These are phyloP conservation scores for Ascaphus truei DNA, from an alignment of 2,113 vertebrate genomes.

Conservation along the genomic window DNA sequence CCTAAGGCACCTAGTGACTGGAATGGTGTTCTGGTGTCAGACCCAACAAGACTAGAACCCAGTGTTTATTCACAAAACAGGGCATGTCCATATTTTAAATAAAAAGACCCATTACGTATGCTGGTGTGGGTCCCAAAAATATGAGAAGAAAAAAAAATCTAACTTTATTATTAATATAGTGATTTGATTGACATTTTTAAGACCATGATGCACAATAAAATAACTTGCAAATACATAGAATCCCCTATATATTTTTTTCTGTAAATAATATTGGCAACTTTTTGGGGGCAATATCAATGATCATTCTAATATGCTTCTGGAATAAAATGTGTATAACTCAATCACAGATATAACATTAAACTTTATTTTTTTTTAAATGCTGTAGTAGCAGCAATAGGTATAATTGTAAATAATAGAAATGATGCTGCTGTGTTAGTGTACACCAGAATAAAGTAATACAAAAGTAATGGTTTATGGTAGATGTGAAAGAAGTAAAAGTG, in stretches of 20 bases:
- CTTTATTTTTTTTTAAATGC: neutral
- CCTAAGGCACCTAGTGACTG: too few relatives aligned
- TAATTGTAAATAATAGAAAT: constrained; percentile 13
- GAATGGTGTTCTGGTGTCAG: too few relatives aligned
- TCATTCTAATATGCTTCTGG: neutral
- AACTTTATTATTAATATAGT: too few relatives aligned
- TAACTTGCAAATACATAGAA: neutral
- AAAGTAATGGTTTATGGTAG: neutral
- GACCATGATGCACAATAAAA: too few relatives aligned
- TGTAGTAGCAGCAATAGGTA: neutral
- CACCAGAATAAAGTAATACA: neutral
- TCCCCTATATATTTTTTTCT: neutral
- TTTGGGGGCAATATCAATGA: neutral
- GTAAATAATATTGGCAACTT: neutral
- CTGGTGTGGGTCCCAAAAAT: too few relatives aligned
- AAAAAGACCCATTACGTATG: too few relatives aligned
- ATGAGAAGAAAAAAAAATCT: too few relatives aligned
- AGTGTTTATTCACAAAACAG: too few relatives aligned
- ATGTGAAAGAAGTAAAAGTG: neutral
- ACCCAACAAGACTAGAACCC: too few relatives aligned
- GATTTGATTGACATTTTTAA: too few relatives aligned
- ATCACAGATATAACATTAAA: constrained; percentile 12
- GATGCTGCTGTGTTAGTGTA: constrained; percentile 10
- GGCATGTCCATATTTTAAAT: too few relatives aligned
- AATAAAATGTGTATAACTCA: constrained; percentile 6